phyloP scores from a whole-genome alignment of 2,888 invertebrate species.

The Melinaea menophilus region DNA sequence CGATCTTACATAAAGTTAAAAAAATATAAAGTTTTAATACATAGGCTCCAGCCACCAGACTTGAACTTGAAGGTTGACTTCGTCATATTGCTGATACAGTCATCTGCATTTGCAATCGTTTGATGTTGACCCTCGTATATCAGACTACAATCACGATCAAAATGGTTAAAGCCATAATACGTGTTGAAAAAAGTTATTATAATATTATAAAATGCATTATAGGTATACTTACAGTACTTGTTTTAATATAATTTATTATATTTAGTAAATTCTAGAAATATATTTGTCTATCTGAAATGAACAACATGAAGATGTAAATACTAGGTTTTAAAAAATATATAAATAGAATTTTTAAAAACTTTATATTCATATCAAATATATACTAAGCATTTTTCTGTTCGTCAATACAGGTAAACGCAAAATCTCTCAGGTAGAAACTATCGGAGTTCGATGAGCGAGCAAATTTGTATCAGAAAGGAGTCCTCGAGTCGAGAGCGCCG shows the following conservation, averaged over 20 bases:
- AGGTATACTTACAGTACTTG: neutral
- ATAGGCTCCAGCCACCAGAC: too few relatives aligned
- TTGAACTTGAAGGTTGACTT: neutral
- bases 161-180: neutral
- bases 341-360: neutral
- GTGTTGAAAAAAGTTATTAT: neutral
- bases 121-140: neutral
- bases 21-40: too few relatives aligned
- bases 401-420: neutral
- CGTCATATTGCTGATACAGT: neutral
- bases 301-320: too few relatives aligned
- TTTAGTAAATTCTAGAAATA: too few relatives aligned
- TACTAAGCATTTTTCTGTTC: neutral
- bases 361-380: neutral
- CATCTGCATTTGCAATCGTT: neutral
- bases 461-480: conserved; percentile 24
- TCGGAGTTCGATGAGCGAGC: conserved; percentile 16
- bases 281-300: too few relatives aligned
- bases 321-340: too few relatives aligned
- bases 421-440: conserved; percentile 18
- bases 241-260: too few relatives aligned
- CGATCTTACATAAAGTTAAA: too few relatives aligned
- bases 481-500: conserved; percentile 15
- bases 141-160: neutral
- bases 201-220: neutral